A percentile compares a stretch with the other conserved stretches of the same genome.
Evolutionary conservation across 23 tunicate species (phyloP).

Genomic region (Trididemnum nubilum): DNA sequence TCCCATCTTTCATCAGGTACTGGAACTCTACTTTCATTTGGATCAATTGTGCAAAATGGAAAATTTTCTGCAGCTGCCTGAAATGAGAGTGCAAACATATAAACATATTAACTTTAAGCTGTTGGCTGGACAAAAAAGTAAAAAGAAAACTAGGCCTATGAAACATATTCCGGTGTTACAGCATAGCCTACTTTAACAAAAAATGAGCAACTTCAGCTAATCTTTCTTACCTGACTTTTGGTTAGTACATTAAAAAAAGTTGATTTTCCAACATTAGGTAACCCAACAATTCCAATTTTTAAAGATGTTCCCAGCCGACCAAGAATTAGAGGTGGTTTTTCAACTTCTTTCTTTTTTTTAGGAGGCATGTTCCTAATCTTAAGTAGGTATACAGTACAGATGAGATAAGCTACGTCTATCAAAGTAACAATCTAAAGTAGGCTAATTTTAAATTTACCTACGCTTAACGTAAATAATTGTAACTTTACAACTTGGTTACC

Average conservation of each 20-base stretch:
- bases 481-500: too few relatives aligned
- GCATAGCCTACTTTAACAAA: too few relatives aligned
- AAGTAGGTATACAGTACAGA: too few relatives aligned
- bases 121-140: too few relatives aligned
- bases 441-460: too few relatives aligned
- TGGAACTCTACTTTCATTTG: slow-evolving; percentile 97
- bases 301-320: slow-evolving; percentile 98
- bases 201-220: too few relatives aligned
- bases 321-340: slow-evolving; percentile 85
- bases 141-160: too few relatives aligned
- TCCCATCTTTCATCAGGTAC: slow-evolving; percentile 99
- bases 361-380: slow-evolving; percentile 99
- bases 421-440: too few relatives aligned
- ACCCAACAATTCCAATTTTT: slow-evolving; percentile 97
- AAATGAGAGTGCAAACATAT: background rate
- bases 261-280: slow-evolving; percentile 98
- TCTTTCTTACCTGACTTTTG: slow-evolving; percentile 75
- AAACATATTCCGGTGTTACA: too few relatives aligned
- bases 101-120: background rate
- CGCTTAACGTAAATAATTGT: too few relatives aligned
- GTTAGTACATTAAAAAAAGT: slow-evolving; percentile 97
- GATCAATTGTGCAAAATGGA: slow-evolving; percentile 99
- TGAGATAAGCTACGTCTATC: too few relatives aligned
- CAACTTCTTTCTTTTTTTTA: slow-evolving; percentile 94
- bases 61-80: slow-evolving; percentile 96